These are phyloP conservation scores for Megaleporinus macrocephalus DNA, from an alignment of 2,113 vertebrate genomes.

Conservation along the genomic window DNA sequence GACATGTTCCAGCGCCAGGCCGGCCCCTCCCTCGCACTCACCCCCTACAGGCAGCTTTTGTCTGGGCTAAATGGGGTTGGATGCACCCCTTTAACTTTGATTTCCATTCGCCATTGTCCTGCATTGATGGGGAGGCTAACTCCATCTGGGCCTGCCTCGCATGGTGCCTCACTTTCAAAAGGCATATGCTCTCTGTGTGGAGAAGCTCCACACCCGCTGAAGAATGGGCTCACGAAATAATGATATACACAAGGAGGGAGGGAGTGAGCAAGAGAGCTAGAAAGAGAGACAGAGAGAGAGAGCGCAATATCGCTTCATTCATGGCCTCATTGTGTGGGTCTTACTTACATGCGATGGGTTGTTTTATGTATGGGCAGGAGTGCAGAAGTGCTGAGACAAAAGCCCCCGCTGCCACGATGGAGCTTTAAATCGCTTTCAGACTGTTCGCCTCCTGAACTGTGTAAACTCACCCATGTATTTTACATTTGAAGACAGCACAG, in stretches of 20 bases:
- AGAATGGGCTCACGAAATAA: constrained; percentile 77
- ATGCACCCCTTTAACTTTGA: constrained; percentile 82
- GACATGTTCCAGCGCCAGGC: constrained; percentile 83
- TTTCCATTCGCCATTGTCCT: constrained; percentile 81
- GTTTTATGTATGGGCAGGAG: constrained; percentile 79
- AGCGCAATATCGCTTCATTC: constrained; percentile 70
- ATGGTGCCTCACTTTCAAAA: constrained; percentile 87
- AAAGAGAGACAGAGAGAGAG: constrained; percentile 54
- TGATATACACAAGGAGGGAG: constrained; percentile 74
- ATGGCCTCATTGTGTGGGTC: constrained; percentile 74
- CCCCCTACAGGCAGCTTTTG: constrained; percentile 93
- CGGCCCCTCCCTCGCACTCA: constrained; percentile 82
- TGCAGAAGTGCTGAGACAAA: constrained; percentile 75
- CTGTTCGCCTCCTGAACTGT: constrained; percentile 72
- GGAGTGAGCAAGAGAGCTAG: constrained; percentile 42
- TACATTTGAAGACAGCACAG: constrained; percentile 52
- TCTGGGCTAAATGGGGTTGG: constrained; percentile 81
- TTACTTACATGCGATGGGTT: constrained; percentile 68
- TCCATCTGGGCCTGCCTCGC: constrained; percentile 89
- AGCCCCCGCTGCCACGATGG: constrained; percentile 69
- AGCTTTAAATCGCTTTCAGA: constrained; percentile 78
- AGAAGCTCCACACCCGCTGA: constrained; percentile 74
- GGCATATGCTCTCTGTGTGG: constrained; percentile 81
- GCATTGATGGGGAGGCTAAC: constrained; percentile 79
- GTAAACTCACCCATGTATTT: constrained; percentile 64